Base-by-base conservation (phyloP, 37 sponge, comb jelly and placozoan species). In the Aplysina aerophoba region DNA sequence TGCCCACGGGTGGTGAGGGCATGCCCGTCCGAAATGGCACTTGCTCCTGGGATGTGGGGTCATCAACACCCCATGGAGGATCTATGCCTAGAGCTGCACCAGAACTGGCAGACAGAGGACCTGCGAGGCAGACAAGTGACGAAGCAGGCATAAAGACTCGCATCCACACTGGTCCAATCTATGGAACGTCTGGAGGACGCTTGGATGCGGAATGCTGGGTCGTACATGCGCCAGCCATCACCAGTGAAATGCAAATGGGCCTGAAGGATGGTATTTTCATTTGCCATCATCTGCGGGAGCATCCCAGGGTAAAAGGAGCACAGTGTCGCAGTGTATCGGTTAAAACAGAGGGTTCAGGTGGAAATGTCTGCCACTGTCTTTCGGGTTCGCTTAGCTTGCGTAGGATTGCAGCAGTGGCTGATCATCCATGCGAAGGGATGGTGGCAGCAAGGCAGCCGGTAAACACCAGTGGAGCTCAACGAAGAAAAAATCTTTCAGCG, bases 201-300 rank as follows among this genome's bases (percentile, higher is more conserved):
- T 54, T 75, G 78, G 16, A 75, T n/a, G 21, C 78, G 1, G 24
- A 75, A 75, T 0, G 78, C 15, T 4, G 54, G 44, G 12, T 75
- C 53, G 53, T 75, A 75, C 1, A 41, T 50, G 33, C 53, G 78
- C 78, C 53, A 75, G 13, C 78, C 78, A 5, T 75, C 53, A 5
- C 53, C 53, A 39, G 8, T 25, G 15, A 75, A 75, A 24, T 75
- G 38, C 53, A 75, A 24, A 24, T 75, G 53, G 20, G 50, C 78
- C 41, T 36, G 78, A 53, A 53, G 53, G 44, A 75, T 75, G 54
- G 54, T 75, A 54, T 75, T 75, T 20, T 25, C 53, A 54, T 75
- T 41, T 4, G 78, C 78, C 53, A 75, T 41, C 13, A 40, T 40
- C 54, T 75, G 54, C 21, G 53, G n/a, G 4, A 75, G 1, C 78